Evolutionary conservation across 2,888 invertebrate species (phyloP).

Genomic region (Ommatoiulus sabulosus): DNA sequence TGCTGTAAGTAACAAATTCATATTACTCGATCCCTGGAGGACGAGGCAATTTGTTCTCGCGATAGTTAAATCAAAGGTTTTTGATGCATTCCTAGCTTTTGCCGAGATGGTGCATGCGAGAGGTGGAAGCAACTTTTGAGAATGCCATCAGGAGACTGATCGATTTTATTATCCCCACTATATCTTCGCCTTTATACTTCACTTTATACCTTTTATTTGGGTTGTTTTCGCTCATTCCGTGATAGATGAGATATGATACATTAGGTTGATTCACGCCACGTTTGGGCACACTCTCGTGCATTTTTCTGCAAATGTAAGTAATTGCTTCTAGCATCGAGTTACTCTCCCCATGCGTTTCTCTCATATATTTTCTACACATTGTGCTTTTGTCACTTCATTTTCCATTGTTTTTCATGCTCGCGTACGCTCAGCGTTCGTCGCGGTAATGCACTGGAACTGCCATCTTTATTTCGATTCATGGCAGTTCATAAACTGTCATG

Average conservation of each 20-base stretch:
- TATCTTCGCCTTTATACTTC: conserved; percentile 33
- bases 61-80: conserved; percentile 47
- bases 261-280: conserved; percentile 35
- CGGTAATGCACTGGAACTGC: conserved; percentile 16
- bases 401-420: conserved; percentile 13
- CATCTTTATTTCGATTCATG: conserved; percentile 32
- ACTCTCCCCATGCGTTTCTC: conserved; percentile 12
- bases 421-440: not conserved
- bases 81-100: conserved; percentile 17
- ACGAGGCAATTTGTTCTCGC: conserved; percentile 12
- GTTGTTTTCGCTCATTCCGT: conserved; percentile 20
- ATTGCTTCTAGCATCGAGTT: conserved; percentile 4
- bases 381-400: conserved; percentile 6
- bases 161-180: conserved; percentile 48
- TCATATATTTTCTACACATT: conserved; percentile 28
- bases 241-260: conserved; percentile 41
- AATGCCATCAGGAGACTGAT: conserved; percentile 45
- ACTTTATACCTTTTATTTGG: conserved; percentile 39
- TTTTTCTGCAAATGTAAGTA: conserved; percentile 3
- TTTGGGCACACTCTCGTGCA: conserved; percentile 18
- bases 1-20: conserved; percentile 41
- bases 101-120: not conserved
- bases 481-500: conserved; percentile 29
- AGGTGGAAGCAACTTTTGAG: conserved; percentile 4
- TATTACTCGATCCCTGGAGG: conserved; percentile 28